phyloP scores from a whole-genome alignment of 2,888 invertebrate species.

The Idaea straminata region DNA sequence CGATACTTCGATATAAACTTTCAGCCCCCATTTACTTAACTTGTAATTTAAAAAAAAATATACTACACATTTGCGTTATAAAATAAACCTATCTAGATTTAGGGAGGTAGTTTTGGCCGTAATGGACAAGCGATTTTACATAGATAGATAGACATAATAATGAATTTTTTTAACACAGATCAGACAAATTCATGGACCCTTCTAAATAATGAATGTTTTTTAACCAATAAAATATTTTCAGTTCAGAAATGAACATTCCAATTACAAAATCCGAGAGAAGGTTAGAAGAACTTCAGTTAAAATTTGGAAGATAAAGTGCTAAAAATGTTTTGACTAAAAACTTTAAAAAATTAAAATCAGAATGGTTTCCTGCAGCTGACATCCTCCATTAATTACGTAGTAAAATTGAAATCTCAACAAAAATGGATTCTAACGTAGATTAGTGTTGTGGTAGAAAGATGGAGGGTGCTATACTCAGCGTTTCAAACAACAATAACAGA shows the following conservation, averaged over 20 bases:
- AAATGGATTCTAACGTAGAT: slow-evolving; percentile 63
- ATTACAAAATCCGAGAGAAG: neutral
- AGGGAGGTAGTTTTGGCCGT: neutral
- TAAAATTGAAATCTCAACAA: slow-evolving; percentile 22
- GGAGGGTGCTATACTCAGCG: slow-evolving; percentile 78
- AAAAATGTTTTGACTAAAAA: neutral
- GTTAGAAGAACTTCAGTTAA: neutral
- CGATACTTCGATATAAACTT: no score
- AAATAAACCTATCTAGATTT: no score
- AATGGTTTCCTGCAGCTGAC: neutral
- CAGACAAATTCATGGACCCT: slow-evolving; percentile 8
- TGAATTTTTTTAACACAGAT: neutral
- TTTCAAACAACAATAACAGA: slow-evolving; percentile 67
- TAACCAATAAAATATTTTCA: slow-evolving; percentile 4
- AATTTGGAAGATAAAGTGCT: neutral
- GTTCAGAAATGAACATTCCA: slow-evolving; percentile 30
- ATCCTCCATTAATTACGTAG: neutral
- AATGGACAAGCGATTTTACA: neutral
- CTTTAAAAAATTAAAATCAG: neutral
- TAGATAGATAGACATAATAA: neutral
- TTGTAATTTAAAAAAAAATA: no score
- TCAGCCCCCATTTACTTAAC: no score
- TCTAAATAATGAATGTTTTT: neutral
- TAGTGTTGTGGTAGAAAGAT: slow-evolving; percentile 56
- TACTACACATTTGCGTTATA: no score